Conservation (phyloP, 2,113 vertebrate genomes). For the Nyctibius bracteatus region DNA sequence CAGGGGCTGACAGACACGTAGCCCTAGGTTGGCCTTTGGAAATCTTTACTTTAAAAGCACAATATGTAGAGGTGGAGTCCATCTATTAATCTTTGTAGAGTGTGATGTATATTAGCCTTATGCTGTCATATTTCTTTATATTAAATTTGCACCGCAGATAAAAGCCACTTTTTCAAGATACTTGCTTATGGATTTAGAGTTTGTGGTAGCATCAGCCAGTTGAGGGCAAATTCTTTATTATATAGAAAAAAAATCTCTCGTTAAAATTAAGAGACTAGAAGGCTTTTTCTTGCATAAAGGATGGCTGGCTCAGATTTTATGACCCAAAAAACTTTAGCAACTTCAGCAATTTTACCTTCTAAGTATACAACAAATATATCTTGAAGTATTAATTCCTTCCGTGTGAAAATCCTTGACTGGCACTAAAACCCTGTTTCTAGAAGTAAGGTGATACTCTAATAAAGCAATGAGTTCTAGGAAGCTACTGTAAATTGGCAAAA, state of each 20-base stretch:
- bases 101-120: neutral
- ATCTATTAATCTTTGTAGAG: neutral
- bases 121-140: neutral
- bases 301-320: neutral
- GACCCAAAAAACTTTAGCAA: neutral
- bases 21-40: neutral
- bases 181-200: neutral
- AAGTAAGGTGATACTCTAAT: neutral
- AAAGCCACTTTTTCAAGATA: neutral
- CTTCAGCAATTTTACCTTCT: neutral
- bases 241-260: fast-evolving
- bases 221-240: neutral
- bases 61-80: neutral
- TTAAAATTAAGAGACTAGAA: neutral
- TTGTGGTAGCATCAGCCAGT: neutral
- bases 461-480: neutral
- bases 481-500: neutral
- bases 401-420: neutral
- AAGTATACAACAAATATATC: neutral
- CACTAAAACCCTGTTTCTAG: neutral
- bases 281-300: neutral
- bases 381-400: neutral
- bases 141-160: neutral
- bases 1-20: neutral
- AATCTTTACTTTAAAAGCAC: neutral